Conservation (phyloP, 2,113 vertebrate species). For the Mus musculus region DNA sequence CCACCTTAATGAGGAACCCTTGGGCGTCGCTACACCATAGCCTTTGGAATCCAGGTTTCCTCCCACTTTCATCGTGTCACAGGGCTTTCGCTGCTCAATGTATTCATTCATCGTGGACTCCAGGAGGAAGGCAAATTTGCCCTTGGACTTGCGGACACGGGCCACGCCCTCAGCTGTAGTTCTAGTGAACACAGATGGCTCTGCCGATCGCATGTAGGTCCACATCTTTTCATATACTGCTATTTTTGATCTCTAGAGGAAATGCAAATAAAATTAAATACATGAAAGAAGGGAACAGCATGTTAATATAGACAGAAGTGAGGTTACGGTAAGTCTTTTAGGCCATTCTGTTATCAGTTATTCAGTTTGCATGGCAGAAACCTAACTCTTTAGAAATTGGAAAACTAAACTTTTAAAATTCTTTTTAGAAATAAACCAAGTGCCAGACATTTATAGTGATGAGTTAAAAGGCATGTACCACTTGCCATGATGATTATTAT, state of each 20-base stretch:
- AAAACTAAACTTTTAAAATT: neutral
- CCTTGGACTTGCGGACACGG: slow-evolving; percentile 98
- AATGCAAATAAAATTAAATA: slow-evolving; percentile 86
- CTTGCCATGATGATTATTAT: neutral
- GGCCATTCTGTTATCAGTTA: neutral
- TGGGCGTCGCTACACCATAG: slow-evolving; percentile 98
- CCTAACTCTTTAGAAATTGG: neutral
- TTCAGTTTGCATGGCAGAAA: neutral
- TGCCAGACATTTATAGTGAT: neutral
- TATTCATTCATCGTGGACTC: slow-evolving; percentile 99
- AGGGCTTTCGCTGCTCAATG: slow-evolving; percentile 99
- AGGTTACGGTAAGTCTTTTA: neutral
- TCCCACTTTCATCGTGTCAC: slow-evolving; percentile 99
- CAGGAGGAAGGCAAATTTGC: slow-evolving; percentile 99
- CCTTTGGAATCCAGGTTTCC: slow-evolving; percentile 99
- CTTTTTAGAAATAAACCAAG: neutral
- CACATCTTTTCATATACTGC: slow-evolving; percentile 99
- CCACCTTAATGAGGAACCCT: slow-evolving; percentile 99
- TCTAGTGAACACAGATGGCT: slow-evolving; percentile 98
- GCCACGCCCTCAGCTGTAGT: slow-evolving; percentile 98
- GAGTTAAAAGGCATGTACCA: neutral
- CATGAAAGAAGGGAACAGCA: slow-evolving; percentile 77
- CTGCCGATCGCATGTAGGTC: slow-evolving; percentile 99
- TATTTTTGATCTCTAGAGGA: slow-evolving; percentile 98
- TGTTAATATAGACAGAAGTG: slow-evolving; percentile 55